Base-by-base conservation (phyloP, 23 tunicate genomes). In the Styela clava region DNA sequence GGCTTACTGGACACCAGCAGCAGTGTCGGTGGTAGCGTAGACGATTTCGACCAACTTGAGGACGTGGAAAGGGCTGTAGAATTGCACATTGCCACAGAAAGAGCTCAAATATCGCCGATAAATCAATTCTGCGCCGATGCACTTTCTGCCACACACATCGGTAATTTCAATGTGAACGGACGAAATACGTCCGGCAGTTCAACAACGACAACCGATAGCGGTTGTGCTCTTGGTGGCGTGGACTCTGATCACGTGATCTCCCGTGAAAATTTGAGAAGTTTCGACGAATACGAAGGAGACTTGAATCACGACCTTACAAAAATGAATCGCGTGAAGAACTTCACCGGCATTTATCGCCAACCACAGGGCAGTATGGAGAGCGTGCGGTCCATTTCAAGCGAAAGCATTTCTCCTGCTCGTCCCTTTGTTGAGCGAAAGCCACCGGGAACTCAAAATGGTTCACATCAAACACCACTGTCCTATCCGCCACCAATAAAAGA, bases 161-260 rank as follows among this genome's bases (percentile, higher is more conserved):
- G 71, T 18, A 22, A 12, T 25, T 67, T 67, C 71, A 67, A 19
- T 67, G 12, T 16, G 16, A 67, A 67, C 31, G 71, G 71, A 67
- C 22, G 71, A 22, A 67, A 67, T 1, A 67, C 71, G 31, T 67
- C 71, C 19, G 71, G 71, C 12, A 67, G 71, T 22, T 67, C 71
- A 25, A 67, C 71, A 22, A 67, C 71, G 30, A 67, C 71, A 27
- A 1, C 31, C 22, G 71, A 67, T 22, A 67, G 71, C 24, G 71
- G 71, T 16, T 67, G 71, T 0, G 71, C 71, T 67, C 2, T 67
- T 16, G 31, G 71, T 16, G 71, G 71, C 16, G 71, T 67, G 31
- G 71, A 67, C 30, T 25, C 31, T 29, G 71, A 67, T 67, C 56
- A 44, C 56, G 56, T 44, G 56, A 44, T 44, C 56, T 44, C 56